Evolutionary conservation across 2,797 vertebrate genomes (phyloP), one percentile per base, ranked within the genome.

Genomic region (Myotis daubentonii): DNA sequence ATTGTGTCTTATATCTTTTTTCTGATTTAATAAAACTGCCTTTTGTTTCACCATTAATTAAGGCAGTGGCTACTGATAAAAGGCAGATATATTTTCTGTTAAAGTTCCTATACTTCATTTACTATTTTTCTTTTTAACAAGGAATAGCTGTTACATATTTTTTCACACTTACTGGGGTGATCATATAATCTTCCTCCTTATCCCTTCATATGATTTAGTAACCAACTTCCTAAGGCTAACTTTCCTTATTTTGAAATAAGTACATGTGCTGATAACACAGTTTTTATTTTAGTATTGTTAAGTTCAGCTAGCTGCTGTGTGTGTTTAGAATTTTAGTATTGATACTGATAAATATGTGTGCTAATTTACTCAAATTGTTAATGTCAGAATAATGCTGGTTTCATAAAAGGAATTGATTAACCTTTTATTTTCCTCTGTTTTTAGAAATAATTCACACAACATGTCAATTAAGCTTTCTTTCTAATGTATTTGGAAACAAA

Each of bases 361-460:
- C 76, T 83, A 44, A 89, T 89, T 93, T 81, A 78, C 72, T 91
- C 68, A 66, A 72, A 25, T 47, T 89, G 88, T 96, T 89, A 87
- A 85, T 87, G 47, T 87, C 76, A 94, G 66, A 49, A 92, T 94
- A 72, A 57, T 92, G 30, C 60, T 93, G 60, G 7, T 81, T 95
- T 87, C 19, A 74, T 94, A 36, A 80, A 89, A 89, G 90, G 91
- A 82, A 76, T 81, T 91, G 49, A 81, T 80, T 92, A 71, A 65
- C 28, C 22, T 95, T 93, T 89, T 28, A 66, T 75, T 93, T 84
- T n/a, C 57, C 7, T 41, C 30, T 33, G 5, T 94, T 91, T 85
- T 89, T 15, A 80, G 81, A 44, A 88, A 66, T 60, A 51, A 53
- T 91, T 93, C 95, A 65, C 85, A 44, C 57, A 84, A 41, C 68